These are phyloP conservation scores for Psittacula echo DNA, from an alignment of 2,797 vertebrate genomes.

Conservation along the genomic window DNA sequence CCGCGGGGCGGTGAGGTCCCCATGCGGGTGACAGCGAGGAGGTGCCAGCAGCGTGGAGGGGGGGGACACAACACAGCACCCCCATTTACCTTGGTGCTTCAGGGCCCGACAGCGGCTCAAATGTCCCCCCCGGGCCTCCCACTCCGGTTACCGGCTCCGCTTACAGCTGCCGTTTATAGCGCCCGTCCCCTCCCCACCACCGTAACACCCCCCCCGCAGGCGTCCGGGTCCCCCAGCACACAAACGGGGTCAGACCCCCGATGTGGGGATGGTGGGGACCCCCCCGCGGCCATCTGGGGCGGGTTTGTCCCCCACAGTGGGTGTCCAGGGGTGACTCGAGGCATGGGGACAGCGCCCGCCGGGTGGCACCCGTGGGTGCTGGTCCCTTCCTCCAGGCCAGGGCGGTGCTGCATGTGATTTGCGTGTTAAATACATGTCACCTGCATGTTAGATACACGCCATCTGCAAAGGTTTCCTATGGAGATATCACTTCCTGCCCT, in stretches of 20 bases:
- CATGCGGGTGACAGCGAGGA: fast-evolving
- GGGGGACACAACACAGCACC: background rate
- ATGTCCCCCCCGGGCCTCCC: constrained; percentile 43
- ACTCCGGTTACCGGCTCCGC: constrained; percentile 58
- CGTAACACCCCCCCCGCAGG: background rate
- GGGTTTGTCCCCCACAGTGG: background rate
- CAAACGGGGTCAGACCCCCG: background rate
- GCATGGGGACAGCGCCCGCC: fast-evolving
- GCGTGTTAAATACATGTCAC: constrained; percentile 15
- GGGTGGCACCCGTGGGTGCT: constrained; percentile 4
- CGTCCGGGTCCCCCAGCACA: background rate
- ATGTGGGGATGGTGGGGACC: fast-evolving
- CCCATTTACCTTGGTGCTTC: constrained; percentile 19
- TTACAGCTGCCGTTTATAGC: constrained; percentile 63
- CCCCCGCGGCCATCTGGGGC: background rate
- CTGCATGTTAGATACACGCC: background rate
- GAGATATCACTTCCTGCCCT: background rate
- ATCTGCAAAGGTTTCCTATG: background rate
- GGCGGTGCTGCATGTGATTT: constrained; percentile 12
- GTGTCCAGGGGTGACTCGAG: background rate
- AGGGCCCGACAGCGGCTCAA: background rate
- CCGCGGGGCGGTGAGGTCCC: fast-evolving
- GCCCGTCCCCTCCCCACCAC: background rate
- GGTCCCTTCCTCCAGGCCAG: background rate
- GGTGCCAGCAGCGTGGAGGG: fast-evolving